Base-by-base conservation (phyloP, 2,888 invertebrate species). In the Strigamia crassipes region DNA sequence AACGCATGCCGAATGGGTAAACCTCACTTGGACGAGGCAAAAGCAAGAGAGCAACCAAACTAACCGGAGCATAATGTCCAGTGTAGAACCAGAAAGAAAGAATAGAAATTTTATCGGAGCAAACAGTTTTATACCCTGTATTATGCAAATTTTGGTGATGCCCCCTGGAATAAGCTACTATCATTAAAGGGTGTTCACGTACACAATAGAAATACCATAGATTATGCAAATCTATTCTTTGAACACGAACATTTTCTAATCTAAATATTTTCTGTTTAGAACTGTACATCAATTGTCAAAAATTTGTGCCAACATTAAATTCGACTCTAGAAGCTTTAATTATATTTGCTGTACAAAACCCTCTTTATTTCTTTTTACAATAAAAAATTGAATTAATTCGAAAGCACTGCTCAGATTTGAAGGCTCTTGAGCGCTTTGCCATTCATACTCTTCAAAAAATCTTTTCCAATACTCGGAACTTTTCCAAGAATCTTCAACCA, bases 301-400 rank as follows among this genome's bases (percentile, higher is more conserved):
- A 38, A 38, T 38, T 27, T 38, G 10, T 6, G 8, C 10, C 4
- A 38, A 9, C 1, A 38, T 9, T 46, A n/a, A 46, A 46, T n/a
- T 5, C 15, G 46, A 46, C 13, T n/a, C 61, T 23, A 27, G 12
- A 73, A 73, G 31, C 23, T 46, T n/a, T n/a, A n/a, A 46, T n/a
- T 13, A n/a, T n/a, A 23, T 23, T 66, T 66, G 12, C 18, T 5
- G 61, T 21, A 23, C 23, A 9, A 66, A 66, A 3, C 27, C 12
- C 31, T 73, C 73, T 27, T 73, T 31, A n/a, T 73, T n/a, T 73
- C 73, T 27, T 73, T 73, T 27, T n/a, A 73, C 73, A 73, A 73
- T 31, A 73, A 73, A 73, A 73, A 73, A 31, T 23, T 73, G 2
- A 23, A 73, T 1, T 73, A 12, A 2, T 73, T 73, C 31, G 27